Evolutionary conservation across 2,888 invertebrate genomes (phyloP).

Genomic region (Dynastes maya): DNA sequence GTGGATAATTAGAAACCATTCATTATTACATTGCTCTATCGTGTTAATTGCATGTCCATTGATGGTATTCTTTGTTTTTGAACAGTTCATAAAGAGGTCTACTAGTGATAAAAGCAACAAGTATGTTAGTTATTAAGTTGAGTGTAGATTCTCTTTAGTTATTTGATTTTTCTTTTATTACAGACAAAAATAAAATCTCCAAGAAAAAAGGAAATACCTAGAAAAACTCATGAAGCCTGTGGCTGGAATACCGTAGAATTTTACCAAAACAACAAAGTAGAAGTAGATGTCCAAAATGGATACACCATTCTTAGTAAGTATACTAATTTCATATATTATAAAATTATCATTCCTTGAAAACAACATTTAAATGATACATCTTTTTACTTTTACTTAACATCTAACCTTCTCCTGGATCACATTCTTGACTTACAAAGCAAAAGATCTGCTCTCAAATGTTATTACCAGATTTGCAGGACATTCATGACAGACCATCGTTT

Average conservation of each 20-base stretch:
- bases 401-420: neutral
- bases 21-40: slow-evolving; percentile 4
- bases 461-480: neutral
- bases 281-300: slow-evolving; percentile 18
- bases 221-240: neutral
- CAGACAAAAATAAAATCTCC: no score
- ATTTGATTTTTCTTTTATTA: no score
- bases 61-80: neutral
- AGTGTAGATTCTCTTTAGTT: no score
- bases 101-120: no score
- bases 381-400: no score
- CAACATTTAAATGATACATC: slow-evolving; percentile 7
- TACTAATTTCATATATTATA: neutral
- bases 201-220: no score
- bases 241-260: neutral
- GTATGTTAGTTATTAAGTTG: no score
- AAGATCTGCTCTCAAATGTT: slow-evolving; percentile 9
- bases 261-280: neutral
- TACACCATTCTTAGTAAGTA: slow-evolving; percentile 45
- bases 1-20: slow-evolving; percentile 11
- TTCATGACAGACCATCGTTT: no score
- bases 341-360: neutral
- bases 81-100: neutral
- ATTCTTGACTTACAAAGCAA: neutral
- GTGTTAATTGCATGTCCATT: neutral